Conservation (phyloP, 2,113 vertebrate species). For the Sciurus niger region DNA sequence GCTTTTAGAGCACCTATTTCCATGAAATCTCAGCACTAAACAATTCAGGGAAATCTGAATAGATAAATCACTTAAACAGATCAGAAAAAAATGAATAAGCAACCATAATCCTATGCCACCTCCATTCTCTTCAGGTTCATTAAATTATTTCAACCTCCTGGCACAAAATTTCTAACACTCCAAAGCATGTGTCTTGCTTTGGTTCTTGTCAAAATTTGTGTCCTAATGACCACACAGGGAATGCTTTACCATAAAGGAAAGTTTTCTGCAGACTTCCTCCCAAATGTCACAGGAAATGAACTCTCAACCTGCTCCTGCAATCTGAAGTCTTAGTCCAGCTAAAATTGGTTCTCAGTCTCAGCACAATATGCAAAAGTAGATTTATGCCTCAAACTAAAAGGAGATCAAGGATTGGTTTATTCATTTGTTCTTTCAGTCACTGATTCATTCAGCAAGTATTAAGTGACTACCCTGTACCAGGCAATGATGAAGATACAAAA, state of each 20-base stretch:
- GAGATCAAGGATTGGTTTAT: neutral
- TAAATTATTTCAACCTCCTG: conserved; percentile 63
- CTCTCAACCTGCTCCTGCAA: neutral
- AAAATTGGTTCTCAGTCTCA: neutral
- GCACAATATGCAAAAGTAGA: neutral
- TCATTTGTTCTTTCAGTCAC: neutral
- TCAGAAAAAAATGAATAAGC: conserved; percentile 64
- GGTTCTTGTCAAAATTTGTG: conserved; percentile 63
- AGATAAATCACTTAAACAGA: conserved; percentile 77
- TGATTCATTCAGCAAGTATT: neutral
- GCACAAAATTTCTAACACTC: conserved; percentile 36
- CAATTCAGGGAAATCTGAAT: conserved; percentile 74
- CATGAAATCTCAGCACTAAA: conserved; percentile 72
- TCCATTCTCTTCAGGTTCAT: conserved; percentile 49
- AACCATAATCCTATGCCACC: conserved; percentile 63
- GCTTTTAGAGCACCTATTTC: conserved; percentile 79
- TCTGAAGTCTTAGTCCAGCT: neutral
- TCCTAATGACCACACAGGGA: conserved; percentile 18
- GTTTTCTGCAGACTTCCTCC: neutral
- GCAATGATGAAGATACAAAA: conserved; percentile 9
- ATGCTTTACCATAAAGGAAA: neutral
- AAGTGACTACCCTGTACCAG: neutral
- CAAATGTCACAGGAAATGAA: neutral
- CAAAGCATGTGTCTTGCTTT: conserved; percentile 58
- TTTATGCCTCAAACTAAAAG: conserved; percentile 25